These are phyloP conservation scores for Acyrthosiphon pisum DNA, from an alignment of 1,140 invertebrate genomes.

Conservation along the genomic window DNA sequence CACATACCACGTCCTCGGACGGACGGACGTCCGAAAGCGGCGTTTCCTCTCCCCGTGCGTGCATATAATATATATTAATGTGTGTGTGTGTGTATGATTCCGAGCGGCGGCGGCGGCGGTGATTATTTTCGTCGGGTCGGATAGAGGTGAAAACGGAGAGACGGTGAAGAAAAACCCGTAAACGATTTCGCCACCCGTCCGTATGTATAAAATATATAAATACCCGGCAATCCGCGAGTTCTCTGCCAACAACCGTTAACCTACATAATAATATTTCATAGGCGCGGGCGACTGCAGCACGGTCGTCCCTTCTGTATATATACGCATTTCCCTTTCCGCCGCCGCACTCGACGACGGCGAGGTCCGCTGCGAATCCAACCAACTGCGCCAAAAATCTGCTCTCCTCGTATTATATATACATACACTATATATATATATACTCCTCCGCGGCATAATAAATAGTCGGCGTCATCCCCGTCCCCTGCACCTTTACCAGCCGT, in stretches of 20 bases:
- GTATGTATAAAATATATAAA: conserved; percentile 44
- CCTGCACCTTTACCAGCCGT: not conserved
- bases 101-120: not conserved
- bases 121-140: conserved; percentile 42
- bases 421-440: not conserved
- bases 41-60: not conserved
- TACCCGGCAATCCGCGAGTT: not conserved
- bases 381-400: conserved; percentile 15
- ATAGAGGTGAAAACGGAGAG: not conserved
- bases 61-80: not conserved
- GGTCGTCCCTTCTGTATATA: not conserved
- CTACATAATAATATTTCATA: conserved; percentile 43
- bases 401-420: not conserved
- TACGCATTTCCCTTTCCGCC: not conserved
- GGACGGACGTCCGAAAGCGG: conserved; percentile 18
- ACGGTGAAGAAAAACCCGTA: conserved; percentile 6
- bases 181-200: conserved; percentile 48
- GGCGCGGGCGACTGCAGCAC: not conserved
- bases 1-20: conserved; percentile 13
- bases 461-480: not conserved
- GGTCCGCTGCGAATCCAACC: not conserved
- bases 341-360: not conserved
- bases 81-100: not conserved
- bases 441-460: not conserved
- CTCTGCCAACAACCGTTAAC: conserved; percentile 41